Percentiles rank a stretch among this genome's conserved stretches.
phyloP scores from a whole-genome alignment of 2,113 vertebrate genomes.

The human (Homo sapiens) region GRCh38 chr7:19765501-19766000 shows the following conservation, averaged over 20 bases:
- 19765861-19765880: background rate
- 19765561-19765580: background rate
- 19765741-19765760: background rate
- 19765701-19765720: background rate
- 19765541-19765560: background rate
- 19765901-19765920: background rate
- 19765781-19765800: background rate
- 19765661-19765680: background rate
- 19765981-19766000: background rate
- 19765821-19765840: slow-evolving; percentile 11
- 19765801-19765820: background rate
- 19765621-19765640: background rate
- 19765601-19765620: background rate
- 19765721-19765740: background rate
- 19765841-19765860: background rate
- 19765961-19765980: background rate
- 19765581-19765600: background rate
- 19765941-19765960: background rate
- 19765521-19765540: background rate
- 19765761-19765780: background rate
- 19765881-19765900: background rate
- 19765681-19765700: background rate
- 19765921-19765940: background rate
- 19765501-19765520: background rate
- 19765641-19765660: background rate